Evolutionary conservation across 1,140 invertebrate genomes (phyloP).

Genomic region (Liolophura sinensis): DNA sequence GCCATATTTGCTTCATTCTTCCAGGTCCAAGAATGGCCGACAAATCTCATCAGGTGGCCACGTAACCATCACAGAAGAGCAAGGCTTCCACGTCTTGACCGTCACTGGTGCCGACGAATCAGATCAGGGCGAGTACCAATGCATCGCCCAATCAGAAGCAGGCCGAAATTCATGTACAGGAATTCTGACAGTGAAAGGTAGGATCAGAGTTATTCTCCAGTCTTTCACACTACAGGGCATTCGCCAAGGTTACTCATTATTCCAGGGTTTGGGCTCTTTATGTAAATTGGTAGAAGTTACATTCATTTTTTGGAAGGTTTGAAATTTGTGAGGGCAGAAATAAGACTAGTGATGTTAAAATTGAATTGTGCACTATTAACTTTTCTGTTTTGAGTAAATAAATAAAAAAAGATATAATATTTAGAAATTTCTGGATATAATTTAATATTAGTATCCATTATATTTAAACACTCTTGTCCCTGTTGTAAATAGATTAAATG

Average conservation of each 20-base stretch:
- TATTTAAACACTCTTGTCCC: background rate
- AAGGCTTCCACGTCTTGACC: conserved; percentile 38
- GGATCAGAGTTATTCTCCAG: background rate
- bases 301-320: background rate
- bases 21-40: no score
- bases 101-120: conserved; percentile 39
- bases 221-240: background rate
- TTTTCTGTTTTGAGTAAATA: no score
- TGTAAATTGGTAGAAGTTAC: background rate
- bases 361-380: no score
- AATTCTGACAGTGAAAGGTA: conserved; percentile 2
- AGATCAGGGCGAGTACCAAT: conserved; percentile 52
- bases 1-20: no score
- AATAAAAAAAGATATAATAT: no score
- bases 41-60: no score
- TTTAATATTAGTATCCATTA: no score
- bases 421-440: no score
- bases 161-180: conserved; percentile 23
- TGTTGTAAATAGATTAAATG: background rate
- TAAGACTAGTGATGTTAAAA: background rate
- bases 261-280: background rate
- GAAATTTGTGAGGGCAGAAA: background rate
- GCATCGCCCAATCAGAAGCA: conserved; percentile 40
- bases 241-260: background rate
- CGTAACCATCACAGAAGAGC: no score